phyloP scores from a whole-genome alignment of 2,113 vertebrate genomes.

The Platichthys flesus region DNA sequence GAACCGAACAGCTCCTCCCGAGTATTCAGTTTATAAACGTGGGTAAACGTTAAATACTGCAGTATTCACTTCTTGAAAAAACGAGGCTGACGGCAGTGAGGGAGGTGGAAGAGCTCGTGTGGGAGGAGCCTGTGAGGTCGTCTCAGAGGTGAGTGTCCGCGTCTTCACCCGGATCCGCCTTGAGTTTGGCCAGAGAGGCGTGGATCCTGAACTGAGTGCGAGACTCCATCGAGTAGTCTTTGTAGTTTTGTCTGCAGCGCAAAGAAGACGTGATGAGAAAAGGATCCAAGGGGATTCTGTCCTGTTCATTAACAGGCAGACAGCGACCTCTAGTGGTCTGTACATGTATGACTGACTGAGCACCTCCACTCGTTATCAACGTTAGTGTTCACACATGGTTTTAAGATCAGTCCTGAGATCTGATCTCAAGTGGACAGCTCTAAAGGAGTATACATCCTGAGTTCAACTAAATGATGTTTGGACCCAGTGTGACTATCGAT shows the following conservation, averaged over 20 bases:
- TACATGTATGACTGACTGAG: not conserved
- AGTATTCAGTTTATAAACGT: not conserved
- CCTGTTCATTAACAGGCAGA: not conserved
- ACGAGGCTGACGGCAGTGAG: not conserved
- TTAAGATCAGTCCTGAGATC: too few relatives aligned
- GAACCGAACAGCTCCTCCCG: not conserved
- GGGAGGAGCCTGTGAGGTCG: not conserved
- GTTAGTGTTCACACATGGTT: too few relatives aligned
- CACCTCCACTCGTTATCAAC: too few relatives aligned
- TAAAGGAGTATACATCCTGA: too few relatives aligned
- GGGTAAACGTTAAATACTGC: not conserved
- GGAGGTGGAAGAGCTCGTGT: not conserved
- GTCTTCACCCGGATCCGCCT: slow-evolving; percentile 78
- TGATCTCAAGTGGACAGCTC: too few relatives aligned
- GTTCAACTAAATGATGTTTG: too few relatives aligned
- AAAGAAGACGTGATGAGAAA: not conserved
- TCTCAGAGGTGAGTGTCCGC: slow-evolving; percentile 72
- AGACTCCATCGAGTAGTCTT: slow-evolving; percentile 89
- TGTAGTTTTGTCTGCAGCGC: slow-evolving; percentile 82
- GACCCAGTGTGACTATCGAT: too few relatives aligned
- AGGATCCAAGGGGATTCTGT: not conserved
- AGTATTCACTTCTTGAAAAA: not conserved
- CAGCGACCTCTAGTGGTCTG: slow-evolving; percentile 44
- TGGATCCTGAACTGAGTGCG: slow-evolving; percentile 87
- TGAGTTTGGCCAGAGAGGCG: slow-evolving; percentile 85